Percentiles rank a stretch among this genome's conserved stretches.
Conservation (phyloP, 2,888 invertebrate species). For the Dynastes maya region DNA sequence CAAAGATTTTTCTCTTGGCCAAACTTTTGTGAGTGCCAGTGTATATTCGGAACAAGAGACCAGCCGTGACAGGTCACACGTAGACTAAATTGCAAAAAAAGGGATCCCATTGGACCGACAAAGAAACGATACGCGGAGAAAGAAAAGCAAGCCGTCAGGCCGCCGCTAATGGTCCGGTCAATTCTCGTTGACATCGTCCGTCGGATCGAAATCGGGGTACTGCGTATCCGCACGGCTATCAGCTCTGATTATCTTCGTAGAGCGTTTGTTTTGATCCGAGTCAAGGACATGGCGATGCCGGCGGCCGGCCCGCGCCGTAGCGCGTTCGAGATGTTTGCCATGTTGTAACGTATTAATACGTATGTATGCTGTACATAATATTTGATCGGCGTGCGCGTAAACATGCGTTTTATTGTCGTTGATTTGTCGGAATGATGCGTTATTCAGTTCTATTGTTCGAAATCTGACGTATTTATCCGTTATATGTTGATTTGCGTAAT, state of each 20-base stretch:
- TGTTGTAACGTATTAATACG: background rate
- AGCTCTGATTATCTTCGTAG: background rate
- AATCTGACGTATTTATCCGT: no score
- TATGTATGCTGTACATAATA: background rate
- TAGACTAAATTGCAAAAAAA: no score
- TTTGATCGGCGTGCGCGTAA: background rate
- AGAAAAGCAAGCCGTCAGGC: background rate
- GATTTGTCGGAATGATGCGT: background rate
- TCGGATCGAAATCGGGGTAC: background rate
- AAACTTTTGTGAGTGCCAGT: no score
- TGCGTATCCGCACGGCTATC: constrained; percentile 1
- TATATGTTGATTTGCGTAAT: no score
- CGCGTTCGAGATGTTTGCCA: background rate
- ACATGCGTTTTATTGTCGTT: background rate
- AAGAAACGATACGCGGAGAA: no score
- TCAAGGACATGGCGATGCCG: background rate
- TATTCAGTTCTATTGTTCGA: no score
- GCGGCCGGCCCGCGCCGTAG: background rate
- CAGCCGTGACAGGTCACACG: no score
- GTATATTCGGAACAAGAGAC: no score
- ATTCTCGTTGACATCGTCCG: background rate
- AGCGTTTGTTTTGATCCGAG: constrained; percentile 8
- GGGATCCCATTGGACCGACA: no score
- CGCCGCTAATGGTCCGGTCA: background rate
- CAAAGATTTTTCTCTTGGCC: no score